These are phyloP conservation scores for Tricholauxania praeusta DNA, from an alignment of 2,888 invertebrate genomes.

Conservation along the genomic window DNA sequence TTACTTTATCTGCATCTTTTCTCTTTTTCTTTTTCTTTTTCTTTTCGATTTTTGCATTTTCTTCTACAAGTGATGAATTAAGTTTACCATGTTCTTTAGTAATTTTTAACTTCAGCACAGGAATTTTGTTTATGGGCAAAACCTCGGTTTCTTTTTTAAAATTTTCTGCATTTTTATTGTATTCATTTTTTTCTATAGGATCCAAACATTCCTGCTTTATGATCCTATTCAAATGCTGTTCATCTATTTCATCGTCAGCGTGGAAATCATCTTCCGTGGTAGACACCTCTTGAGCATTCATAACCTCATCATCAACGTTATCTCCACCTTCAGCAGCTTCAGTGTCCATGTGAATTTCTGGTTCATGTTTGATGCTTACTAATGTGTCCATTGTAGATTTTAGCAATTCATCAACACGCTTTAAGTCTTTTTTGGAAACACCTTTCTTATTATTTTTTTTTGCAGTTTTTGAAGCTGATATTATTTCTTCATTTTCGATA, in stretches of 20 bases:
- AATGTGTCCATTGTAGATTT: slow-evolving; percentile 63
- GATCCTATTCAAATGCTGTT: slow-evolving; percentile 16
- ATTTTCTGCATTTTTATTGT: slow-evolving; percentile 1
- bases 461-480: not conserved
- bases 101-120: slow-evolving; percentile 64
- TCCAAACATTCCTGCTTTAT: slow-evolving; percentile 55
- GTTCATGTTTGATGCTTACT: slow-evolving; percentile 65
- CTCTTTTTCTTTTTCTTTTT: slow-evolving; percentile 62
- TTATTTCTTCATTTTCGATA: slow-evolving; percentile 23
- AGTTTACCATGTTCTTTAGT: slow-evolving; percentile 66
- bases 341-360: slow-evolving; percentile 55
- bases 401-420: slow-evolving; percentile 62
- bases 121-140: slow-evolving; percentile 46
- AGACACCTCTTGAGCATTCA: slow-evolving; percentile 19
- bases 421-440: slow-evolving; percentile 61
- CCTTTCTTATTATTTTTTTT: slow-evolving; percentile 56
- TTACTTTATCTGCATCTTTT: slow-evolving; percentile 55
- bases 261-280: slow-evolving; percentile 30
- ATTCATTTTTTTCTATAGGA: not conserved
- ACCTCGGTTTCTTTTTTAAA: slow-evolving; percentile 44
- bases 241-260: slow-evolving; percentile 34
- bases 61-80: slow-evolving; percentile 64
- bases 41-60: slow-evolving; percentile 51
- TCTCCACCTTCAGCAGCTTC: slow-evolving; percentile 6
- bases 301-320: not conserved